A percentile compares a stretch with the other conserved stretches of the same genome.
phyloP scores from a whole-genome alignment of 2,888 invertebrate species.

The Platycheirus albimanus region DNA sequence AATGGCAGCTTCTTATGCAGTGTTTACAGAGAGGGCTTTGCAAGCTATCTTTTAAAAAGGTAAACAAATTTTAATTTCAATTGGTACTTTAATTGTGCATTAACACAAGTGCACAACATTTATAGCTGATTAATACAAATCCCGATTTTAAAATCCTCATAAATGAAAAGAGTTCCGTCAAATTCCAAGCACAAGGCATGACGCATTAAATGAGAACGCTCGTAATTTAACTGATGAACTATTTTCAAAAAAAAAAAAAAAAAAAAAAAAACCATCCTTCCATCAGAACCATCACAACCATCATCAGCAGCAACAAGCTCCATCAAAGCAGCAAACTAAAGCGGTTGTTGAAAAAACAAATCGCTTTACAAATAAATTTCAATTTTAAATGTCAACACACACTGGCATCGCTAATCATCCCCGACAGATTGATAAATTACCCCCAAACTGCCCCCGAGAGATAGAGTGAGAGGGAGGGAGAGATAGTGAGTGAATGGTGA shows the following conservation, averaged over 20 bases:
- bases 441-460: conserved; percentile 56
- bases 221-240: conserved; percentile 26
- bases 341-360: conserved; percentile 49
- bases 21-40: too few relatives aligned
- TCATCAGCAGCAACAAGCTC: neutral
- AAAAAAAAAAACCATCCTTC: too few relatives aligned
- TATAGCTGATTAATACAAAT: too few relatives aligned
- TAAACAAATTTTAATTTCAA: too few relatives aligned
- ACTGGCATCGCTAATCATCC: conserved; percentile 73
- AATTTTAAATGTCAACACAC: conserved; percentile 74
- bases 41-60: too few relatives aligned
- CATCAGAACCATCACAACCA: conserved; percentile 23
- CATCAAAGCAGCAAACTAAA: conserved; percentile 1
- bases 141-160: conserved; percentile 10
- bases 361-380: conserved; percentile 71
- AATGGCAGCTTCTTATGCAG: too few relatives aligned
- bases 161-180: conserved; percentile 37
- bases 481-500: conserved; percentile 4
- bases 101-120: too few relatives aligned
- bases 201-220: conserved; percentile 36
- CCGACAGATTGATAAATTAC: conserved; percentile 74
- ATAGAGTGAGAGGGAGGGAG: conserved; percentile 1
- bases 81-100: too few relatives aligned
- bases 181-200: conserved; percentile 17
- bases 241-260: conserved; percentile 17